Base-by-base conservation (phyloP, 2,113 vertebrate species). In the Phocoena phocoena region DNA sequence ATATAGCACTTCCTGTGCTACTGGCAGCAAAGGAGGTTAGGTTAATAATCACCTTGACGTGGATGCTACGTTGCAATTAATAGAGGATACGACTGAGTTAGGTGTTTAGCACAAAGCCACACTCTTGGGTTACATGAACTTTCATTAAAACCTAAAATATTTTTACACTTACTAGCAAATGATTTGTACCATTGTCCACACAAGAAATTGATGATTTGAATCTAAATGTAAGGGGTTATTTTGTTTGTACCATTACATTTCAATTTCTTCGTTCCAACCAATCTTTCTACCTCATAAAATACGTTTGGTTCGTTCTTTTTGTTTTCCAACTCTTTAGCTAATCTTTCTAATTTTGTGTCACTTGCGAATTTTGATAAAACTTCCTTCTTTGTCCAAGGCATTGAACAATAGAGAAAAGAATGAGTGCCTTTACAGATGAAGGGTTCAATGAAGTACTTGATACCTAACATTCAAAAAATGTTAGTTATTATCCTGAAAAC, bases 1-100 rank as follows among this genome's bases (percentile, higher is more conserved):
- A 50, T 10, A 41, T 13, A 91, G 85, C 88, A 86, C 93, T 91
- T 97, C 79, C 95, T 73, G 4, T 25, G 55, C 80, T 41, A 93
- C 71, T 15, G 1, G 85, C 53, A 38, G 76, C 1, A 8, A 95
- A n/a, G 5, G 70, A 87, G 26, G 53, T 88, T 68, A 95, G 91
- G 76, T 60, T 79, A 68, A 68, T 77, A 77, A 74, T 63, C 89
- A 62, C 79, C 31, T 68, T 89, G 77, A 95, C 93, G 73, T 55
- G 38, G 17, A 94, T 0, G 8, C 44, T 60, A 3, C 38, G 70
- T 70, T 95, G 71, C 93, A 96, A 38, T 86, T 65, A 96, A 68
- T n/a, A 90, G 36, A 47, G 33, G 25, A 2, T 44, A 12, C 20
- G 6, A 68, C 62, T 10, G 38, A 77, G 28, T 65, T 63, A 21